A percentile compares a stretch with the other conserved stretches of the same genome.
phyloP scores from a whole-genome alignment of 1,140 invertebrate genomes.

The Steinernema feltiae region DNA sequence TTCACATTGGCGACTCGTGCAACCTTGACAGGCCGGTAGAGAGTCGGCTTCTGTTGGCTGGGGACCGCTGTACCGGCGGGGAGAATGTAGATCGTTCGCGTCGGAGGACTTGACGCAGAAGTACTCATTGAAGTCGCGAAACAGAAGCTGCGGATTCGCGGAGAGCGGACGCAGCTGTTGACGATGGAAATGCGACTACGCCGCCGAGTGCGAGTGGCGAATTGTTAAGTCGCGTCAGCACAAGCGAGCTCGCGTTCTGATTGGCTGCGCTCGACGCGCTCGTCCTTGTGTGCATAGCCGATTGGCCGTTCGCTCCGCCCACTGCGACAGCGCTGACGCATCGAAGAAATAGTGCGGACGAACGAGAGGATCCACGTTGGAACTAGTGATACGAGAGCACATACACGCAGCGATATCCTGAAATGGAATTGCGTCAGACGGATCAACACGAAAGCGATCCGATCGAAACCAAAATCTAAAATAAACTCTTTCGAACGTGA shows the following conservation, averaged over 20 bases:
- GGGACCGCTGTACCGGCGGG: neutral
- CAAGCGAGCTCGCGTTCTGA: neutral
- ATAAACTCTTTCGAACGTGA: neutral
- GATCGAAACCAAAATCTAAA: neutral
- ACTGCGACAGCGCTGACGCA: neutral
- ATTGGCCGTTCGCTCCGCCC: neutral
- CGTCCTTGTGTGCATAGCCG: neutral
- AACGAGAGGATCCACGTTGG: constrained; percentile 11
- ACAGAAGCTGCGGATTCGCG: neutral
- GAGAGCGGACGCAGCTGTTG: neutral
- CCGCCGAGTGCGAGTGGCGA: neutral
- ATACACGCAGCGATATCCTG: neutral
- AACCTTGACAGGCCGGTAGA: neutral
- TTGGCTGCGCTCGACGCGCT: neutral
- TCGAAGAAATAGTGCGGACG: neutral
- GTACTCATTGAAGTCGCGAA: neutral
- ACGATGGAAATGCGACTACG: neutral
- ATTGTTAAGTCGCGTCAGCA: constrained; percentile 18
- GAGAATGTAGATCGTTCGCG: constrained; percentile 3
- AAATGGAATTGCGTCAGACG: neutral
- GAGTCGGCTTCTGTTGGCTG: neutral
- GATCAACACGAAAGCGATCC: too few relatives aligned
- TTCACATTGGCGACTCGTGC: neutral
- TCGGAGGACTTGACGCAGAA: neutral
- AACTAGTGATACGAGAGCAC: neutral